Conservation (phyloP, 92 coral and sea anemone genomes). For the Pocillopora grandis region DNA sequence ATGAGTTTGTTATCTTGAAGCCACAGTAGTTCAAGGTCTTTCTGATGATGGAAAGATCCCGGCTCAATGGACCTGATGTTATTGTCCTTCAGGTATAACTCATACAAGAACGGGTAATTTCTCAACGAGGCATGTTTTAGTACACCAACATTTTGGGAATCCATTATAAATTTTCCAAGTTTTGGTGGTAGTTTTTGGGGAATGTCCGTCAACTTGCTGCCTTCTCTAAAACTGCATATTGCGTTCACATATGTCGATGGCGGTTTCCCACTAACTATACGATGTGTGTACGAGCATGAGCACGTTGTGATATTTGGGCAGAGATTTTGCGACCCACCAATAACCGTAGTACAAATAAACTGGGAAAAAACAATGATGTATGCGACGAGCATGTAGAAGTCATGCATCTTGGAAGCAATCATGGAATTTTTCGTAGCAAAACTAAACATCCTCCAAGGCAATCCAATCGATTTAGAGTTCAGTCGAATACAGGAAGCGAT, state of each 20-base stretch:
- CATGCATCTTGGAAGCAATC: not conserved
- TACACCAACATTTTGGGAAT: constrained; percentile 17
- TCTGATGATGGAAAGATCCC: constrained; percentile 56
- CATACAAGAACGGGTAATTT: constrained; percentile 40
- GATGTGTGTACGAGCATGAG: not conserved
- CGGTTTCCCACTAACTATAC: not conserved
- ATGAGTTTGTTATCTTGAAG: constrained; percentile 57
- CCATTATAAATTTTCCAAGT: constrained; percentile 21
- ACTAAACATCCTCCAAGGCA: constrained; percentile 1
- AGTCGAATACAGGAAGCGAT: not conserved
- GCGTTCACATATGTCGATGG: not conserved
- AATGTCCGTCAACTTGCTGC: constrained; percentile 33
- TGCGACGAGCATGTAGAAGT: not conserved
- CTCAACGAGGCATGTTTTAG: constrained; percentile 39
- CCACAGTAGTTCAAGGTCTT: constrained; percentile 20
- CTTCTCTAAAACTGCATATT: constrained; percentile 4
- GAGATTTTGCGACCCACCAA: no score
- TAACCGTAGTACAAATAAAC: not conserved
- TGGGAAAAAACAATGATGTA: not conserved
- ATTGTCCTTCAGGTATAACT: constrained; percentile 53
- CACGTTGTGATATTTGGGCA: not conserved
- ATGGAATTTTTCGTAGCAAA: not conserved
- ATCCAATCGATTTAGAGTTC: not conserved
- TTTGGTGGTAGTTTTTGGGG: constrained; percentile 39
- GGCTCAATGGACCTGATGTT: constrained; percentile 43